These are phyloP conservation scores for Hirundo rustica DNA, from an alignment of 2,797 vertebrate genomes.

Conservation along the genomic window DNA sequence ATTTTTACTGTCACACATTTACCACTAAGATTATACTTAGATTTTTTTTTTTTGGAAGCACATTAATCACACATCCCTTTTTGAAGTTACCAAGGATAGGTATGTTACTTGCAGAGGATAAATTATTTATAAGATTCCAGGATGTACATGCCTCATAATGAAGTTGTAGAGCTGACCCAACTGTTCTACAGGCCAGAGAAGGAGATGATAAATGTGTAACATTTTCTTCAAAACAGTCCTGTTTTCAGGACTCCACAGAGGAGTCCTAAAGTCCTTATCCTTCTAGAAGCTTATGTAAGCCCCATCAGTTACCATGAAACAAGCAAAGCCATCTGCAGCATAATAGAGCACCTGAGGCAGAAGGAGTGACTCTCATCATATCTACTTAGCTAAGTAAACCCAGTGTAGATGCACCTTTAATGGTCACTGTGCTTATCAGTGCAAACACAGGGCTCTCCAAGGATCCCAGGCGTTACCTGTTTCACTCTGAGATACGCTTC, in stretches of 20 bases:
- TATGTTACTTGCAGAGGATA: neutral
- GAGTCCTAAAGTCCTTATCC: neutral
- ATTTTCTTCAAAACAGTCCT: neutral
- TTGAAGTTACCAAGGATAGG: neutral
- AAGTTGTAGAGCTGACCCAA: neutral
- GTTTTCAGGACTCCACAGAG: neutral
- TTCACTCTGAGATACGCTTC: rapidly evolving
- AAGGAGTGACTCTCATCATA: neutral
- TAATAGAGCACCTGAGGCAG: neutral
- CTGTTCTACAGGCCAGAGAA: neutral
- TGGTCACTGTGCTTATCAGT: neutral
- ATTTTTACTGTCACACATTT: neutral
- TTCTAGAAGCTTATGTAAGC: neutral
- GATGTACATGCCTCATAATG: neutral
- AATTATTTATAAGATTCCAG: neutral
- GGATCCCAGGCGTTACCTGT: neutral
- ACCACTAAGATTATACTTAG: neutral
- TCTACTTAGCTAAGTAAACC: neutral
- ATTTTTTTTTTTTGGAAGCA: neutral
- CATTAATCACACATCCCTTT: neutral
- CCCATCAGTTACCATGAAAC: neutral
- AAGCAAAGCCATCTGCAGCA: neutral
- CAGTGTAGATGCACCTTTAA: neutral
- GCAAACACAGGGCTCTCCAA: neutral
- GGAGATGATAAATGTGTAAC: neutral